Evolutionary conservation across 1,140 invertebrate genomes (phyloP), one percentile per base, ranked within the genome.

Genomic region (Telenomus remus): DNA sequence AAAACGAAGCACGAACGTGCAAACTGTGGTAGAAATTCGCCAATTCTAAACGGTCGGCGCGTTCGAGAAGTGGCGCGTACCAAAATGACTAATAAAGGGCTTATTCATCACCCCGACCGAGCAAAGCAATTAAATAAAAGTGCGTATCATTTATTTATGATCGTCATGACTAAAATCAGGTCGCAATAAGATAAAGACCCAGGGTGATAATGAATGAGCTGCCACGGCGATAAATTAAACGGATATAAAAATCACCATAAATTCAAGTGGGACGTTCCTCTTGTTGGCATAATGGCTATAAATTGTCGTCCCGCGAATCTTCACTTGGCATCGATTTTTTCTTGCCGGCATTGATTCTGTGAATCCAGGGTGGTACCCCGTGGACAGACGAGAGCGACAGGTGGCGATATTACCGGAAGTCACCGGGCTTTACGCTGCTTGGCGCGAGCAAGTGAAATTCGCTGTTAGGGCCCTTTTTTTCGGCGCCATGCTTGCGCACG

Each of bases 381-480:
- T 47, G 51, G 42, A 71, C 51, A 71, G 73, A 69, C 57, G 51
- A 19, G 37, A 54, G 59, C 68, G 77, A 79, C 77, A 73, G 73
- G 69, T 76, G 64, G 68, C 51, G 49, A 71, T 79, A 74, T 68
- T 73, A 78, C 76, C 66, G 76, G 76, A 75, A 75, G 63, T 75
- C 51, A 65, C n/a, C 64, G 54, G 57, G 68, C 54, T 57, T n/a
- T 16, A 34, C 59, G 49, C 5, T 13, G 59, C 51, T 70, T 63
- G 69, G 69, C 60, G 70, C 42, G 14, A 51, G 37, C 63, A 53
- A 61, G 76, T 53, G 72, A 82, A 82, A 78, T 76, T 81, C 80
- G 79, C 75, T 71, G 69, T 73, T 57, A 54, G 61, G 61, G 51
- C 54, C 37, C 50, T 72, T 76, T 76, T 27, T 76, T 66, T 63